phyloP scores from a whole-genome alignment of 2,888 invertebrate species.

The Lamellibrachia columna region DNA sequence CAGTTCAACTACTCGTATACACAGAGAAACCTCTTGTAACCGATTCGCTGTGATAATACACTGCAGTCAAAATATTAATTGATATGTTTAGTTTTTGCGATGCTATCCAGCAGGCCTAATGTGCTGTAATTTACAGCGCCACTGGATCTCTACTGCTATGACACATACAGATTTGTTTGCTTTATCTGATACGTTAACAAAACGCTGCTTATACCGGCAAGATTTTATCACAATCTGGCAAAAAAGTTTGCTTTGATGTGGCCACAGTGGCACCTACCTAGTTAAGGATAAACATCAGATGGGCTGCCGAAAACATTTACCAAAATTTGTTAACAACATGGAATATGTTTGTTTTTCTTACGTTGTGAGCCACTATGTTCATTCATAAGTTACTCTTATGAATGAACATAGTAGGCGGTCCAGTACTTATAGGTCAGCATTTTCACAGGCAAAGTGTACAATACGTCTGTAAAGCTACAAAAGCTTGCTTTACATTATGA shows the following conservation, averaged over 20 bases:
- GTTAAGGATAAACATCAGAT: background rate
- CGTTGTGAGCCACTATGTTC: background rate
- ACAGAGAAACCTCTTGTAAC: background rate
- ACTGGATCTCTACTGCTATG: background rate
- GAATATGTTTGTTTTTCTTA: background rate
- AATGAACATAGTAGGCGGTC: background rate
- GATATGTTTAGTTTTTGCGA: background rate
- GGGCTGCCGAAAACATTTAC: slow-evolving; percentile 4
- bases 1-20: background rate
- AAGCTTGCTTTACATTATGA: background rate
- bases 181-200: slow-evolving; percentile 4
- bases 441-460: background rate
- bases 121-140: background rate
- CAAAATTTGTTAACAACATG: background rate
- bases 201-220: background rate
- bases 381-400: background rate
- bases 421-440: background rate
- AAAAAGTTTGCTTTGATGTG: background rate
- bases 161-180: background rate
- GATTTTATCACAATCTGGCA: background rate
- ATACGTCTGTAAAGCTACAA: background rate
- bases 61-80: background rate
- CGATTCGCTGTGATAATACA: background rate
- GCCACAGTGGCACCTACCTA: background rate
- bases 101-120: slow-evolving; percentile 6